phyloP scores from a whole-genome alignment of 2,113 vertebrate species.

The Muscicapa adusta region DNA sequence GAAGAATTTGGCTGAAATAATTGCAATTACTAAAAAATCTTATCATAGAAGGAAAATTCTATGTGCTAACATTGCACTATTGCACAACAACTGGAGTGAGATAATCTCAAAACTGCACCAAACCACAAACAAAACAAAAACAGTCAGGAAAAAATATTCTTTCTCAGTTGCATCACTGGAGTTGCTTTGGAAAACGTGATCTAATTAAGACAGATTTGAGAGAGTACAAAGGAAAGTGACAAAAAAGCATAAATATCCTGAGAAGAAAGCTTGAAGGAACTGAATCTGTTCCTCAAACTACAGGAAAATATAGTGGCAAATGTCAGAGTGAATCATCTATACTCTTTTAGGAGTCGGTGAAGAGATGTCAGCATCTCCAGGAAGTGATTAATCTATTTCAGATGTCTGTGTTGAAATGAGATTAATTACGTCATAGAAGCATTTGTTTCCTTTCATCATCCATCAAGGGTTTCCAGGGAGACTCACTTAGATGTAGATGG shows the following conservation, averaged over 20 bases:
- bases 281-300: neutral
- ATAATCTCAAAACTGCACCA: neutral
- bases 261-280: neutral
- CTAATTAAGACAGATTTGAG: neutral
- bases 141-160: neutral
- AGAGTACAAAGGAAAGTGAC: neutral
- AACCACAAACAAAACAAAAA: neutral
- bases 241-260: neutral
- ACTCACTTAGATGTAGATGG: neutral
- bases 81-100: neutral
- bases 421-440: neutral
- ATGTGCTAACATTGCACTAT: neutral
- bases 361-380: neutral
- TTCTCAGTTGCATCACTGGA: neutral
- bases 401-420: neutral
- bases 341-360: neutral
- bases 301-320: neutral
- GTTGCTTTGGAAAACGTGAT: neutral
- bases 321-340: neutral
- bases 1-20: neutral
- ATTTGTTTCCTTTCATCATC: neutral
- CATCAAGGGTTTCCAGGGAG: neutral
- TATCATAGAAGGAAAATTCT: neutral
- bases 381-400: neutral
- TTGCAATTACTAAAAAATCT: neutral